Evolutionary conservation across 2,888 invertebrate genomes (phyloP).

Genomic region (Stenolophus ochropezus): DNA sequence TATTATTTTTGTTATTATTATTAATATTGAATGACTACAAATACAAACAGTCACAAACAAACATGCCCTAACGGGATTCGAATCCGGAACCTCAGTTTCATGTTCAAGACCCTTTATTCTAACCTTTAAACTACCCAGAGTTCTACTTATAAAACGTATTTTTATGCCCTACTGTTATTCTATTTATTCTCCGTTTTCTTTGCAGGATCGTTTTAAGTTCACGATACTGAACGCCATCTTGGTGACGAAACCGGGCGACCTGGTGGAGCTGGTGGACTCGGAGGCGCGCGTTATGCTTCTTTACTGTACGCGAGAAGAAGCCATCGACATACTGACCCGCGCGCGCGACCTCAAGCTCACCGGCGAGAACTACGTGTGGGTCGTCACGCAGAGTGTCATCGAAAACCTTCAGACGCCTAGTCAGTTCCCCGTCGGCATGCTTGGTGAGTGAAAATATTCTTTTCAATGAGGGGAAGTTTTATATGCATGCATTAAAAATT

Average conservation of each 20-base stretch:
- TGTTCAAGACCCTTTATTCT: no score
- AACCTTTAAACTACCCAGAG: no score
- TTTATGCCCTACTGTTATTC: no score
- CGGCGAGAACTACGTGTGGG: conserved; percentile 96
- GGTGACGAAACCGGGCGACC: conserved; percentile 85
- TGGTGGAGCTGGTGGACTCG: conserved; percentile 88
- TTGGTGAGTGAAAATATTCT: conserved; percentile 80
- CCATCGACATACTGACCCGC: conserved; percentile 85
- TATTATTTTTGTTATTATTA: no score
- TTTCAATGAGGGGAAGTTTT: no score
- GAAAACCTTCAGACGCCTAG: conserved; percentile 84
- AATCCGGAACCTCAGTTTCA: no score
- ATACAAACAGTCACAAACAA: no score
- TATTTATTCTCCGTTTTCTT: conserved; percentile 49
- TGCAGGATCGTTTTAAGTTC: conserved; percentile 81
- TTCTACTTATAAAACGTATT: no score
- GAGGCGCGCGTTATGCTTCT: conserved; percentile 95
- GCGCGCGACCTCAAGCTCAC: conserved; percentile 87
- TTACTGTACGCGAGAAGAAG: conserved; percentile 92
- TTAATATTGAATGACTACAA: no score
- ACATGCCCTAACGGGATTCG: no score
- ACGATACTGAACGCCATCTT: conserved; percentile 91
- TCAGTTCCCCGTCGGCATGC: conserved; percentile 93
- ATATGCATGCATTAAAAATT: no score
- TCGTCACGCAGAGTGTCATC: conserved; percentile 95